Evolutionary conservation across 2,797 vertebrate genomes (phyloP), one percentile per base, ranked within the genome.

Genomic region (Spheniscus humboldti): DNA sequence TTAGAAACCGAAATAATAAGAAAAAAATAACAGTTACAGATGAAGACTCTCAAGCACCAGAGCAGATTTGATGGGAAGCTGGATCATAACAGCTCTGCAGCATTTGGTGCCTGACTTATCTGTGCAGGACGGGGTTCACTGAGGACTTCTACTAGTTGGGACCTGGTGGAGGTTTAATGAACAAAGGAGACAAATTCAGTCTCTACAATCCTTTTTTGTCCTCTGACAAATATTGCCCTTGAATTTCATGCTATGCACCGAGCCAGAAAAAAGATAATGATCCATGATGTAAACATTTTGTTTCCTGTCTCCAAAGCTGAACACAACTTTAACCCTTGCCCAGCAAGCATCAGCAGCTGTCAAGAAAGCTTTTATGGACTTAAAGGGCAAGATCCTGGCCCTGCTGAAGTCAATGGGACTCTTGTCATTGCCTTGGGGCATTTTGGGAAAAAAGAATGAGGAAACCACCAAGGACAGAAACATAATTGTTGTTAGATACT

Each of bases 281-380:
- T 86, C 67, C 84, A 78, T 93, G 94, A 76, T 88, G 91, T 95
- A 85, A 97, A 97, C 96, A 84, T 95, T 94, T 91, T 94, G 95
- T 96, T 96, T 91, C 86, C 96, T 55, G 83, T 89, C 94, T 95
- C 96, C 78, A 47, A 33, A 86, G 92, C 94, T 18, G 60, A 72
- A 62, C 83, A 81, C 86, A 78, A 88, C 96, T 97, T 98, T 97
- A 98, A 98, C 97, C 90, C 94, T 89, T 94, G 91, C 97, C 95
- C 97, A 95, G 96, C 95, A 92, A 96, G 86, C 59, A 78, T 82
- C 96, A 94, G 96, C 97, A 92, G 91, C 97, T 94, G 96, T 96
- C 97, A 97, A 91, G 66, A 97, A 97, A 95, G 95, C 96, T 95
- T 97, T 97, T 79, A 95, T 47, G 79, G 95, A 75, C 86, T 71